A percentile compares a stretch with the other conserved stretches of the same genome.
Conservation (phyloP, 2,888 invertebrate genomes). For the Drosophila paramelanica region DNA sequence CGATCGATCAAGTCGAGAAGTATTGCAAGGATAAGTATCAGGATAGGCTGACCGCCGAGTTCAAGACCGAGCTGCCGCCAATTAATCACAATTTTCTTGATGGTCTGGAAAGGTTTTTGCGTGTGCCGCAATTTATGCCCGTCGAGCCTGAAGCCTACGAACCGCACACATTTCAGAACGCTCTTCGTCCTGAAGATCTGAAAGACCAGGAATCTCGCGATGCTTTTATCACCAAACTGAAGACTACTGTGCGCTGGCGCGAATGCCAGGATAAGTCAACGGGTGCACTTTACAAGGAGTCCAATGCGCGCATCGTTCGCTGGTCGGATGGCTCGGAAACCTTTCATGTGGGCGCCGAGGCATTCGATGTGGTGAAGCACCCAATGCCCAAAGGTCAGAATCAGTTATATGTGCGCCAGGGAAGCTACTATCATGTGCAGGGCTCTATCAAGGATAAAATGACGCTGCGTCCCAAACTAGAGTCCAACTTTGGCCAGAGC, state of each 20-base stretch:
- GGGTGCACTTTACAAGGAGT: constrained; percentile 39
- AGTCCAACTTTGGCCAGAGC: constrained; percentile 45
- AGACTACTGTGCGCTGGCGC: constrained; percentile 57
- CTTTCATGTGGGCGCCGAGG: constrained; percentile 61
- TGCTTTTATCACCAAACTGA: constrained; percentile 31
- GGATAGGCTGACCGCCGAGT: constrained; percentile 27
- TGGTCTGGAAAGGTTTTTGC: constrained; percentile 17
- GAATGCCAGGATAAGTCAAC: constrained; percentile 5
- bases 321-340: constrained; percentile 62
- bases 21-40: constrained; percentile 7
- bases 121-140: constrained; percentile 44
- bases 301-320: constrained; percentile 51
- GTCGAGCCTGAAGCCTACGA: constrained; percentile 29
- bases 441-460: constrained; percentile 43
- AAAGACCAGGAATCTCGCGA: constrained; percentile 26
- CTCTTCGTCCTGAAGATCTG: constrained; percentile 8
- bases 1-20: not conserved
- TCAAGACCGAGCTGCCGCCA: constrained; percentile 35
- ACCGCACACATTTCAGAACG: not conserved
- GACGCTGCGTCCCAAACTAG: constrained; percentile 48
- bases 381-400: constrained; percentile 18
- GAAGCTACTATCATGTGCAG: constrained; percentile 34
- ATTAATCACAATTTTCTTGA: not conserved
- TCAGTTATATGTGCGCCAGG: constrained; percentile 39
- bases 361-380: constrained; percentile 45